phyloP scores from a whole-genome alignment of 2,113 vertebrate genomes.

The Cyprinus carpio region DNA sequence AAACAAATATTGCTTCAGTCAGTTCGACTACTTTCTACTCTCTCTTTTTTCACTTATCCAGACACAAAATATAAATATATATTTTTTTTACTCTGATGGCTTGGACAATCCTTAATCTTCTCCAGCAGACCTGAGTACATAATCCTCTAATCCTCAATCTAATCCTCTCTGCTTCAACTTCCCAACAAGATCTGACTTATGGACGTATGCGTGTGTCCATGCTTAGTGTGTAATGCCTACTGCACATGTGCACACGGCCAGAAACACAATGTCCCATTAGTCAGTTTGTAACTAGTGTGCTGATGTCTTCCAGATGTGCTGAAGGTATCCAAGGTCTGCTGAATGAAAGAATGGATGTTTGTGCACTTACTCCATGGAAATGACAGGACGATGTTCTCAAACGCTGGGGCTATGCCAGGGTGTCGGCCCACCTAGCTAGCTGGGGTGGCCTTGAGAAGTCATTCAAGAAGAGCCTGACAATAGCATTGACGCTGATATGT shows the following conservation, averaged over 20 bases:
- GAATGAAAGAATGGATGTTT: slow-evolving; percentile 32
- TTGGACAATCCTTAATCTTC: not conserved
- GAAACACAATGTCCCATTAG: slow-evolving; percentile 17
- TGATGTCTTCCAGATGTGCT: slow-evolving; percentile 62
- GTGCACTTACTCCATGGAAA: slow-evolving; percentile 35
- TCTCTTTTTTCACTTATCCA: not conserved
- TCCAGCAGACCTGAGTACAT: slow-evolving; percentile 4
- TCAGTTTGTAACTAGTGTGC: slow-evolving; percentile 25
- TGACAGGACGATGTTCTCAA: slow-evolving; percentile 22
- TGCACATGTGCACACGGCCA: not conserved
- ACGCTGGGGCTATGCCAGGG: not conserved
- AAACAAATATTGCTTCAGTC: not conserved
- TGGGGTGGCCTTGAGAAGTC: slow-evolving; percentile 10
- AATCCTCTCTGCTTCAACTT: slow-evolving; percentile 27
- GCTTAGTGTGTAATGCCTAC: not conserved
- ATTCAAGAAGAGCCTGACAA: slow-evolving; percentile 9
- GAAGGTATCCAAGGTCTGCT: slow-evolving; percentile 6
- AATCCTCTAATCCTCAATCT: slow-evolving; percentile 40
- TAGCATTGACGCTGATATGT: not conserved
- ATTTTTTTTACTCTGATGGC: not conserved
- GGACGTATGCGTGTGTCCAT: slow-evolving; percentile 13
- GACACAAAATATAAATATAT: not conserved
- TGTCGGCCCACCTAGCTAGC: slow-evolving; percentile 4
- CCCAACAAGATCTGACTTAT: slow-evolving; percentile 18
- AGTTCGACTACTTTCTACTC: not conserved